Conservation (phyloP, 37 sponge, comb jelly and placozoan genomes). For the Eunapius fragilis region DNA sequence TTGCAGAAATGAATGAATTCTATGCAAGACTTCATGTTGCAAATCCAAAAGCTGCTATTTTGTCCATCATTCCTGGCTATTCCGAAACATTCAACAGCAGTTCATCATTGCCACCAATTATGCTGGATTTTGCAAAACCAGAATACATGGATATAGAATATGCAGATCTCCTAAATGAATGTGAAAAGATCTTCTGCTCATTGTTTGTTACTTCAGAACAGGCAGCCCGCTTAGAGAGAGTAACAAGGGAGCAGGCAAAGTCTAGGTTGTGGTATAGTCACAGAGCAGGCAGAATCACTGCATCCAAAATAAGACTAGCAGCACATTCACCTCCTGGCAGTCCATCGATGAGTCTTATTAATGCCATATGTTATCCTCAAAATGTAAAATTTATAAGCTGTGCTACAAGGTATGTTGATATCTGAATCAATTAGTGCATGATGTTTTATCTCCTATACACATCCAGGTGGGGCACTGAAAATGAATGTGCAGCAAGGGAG, state of each 20-base stretch:
- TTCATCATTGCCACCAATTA: neutral
- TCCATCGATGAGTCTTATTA: slow-evolving; percentile 44
- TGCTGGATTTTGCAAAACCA: neutral
- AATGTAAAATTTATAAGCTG: slow-evolving; percentile 8
- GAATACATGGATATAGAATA: slow-evolving; percentile 3
- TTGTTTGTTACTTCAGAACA: neutral
- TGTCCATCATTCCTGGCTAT: neutral
- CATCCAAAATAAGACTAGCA: slow-evolving; percentile 33
- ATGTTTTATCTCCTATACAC: too few relatives aligned
- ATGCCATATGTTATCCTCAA: slow-evolving; percentile 46
- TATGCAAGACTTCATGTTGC: neutral
- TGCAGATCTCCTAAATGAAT: slow-evolving; percentile 27
- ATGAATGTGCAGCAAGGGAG: neutral
- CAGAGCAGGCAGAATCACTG: slow-evolving; percentile 52
- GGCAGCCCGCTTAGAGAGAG: neutral
- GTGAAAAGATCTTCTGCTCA: slow-evolving; percentile 31
- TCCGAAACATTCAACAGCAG: neutral
- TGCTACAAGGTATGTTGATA: slow-evolving; percentile 17
- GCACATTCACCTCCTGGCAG: slow-evolving; percentile 26
- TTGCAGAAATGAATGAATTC: neutral
- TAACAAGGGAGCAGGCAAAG: neutral
- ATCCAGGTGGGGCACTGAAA: neutral
- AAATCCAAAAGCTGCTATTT: neutral
- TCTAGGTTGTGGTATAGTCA: slow-evolving; percentile 29
- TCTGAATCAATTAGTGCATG: too few relatives aligned